Conservation (phyloP, 2,797 vertebrate genomes). For the Melanogrammus aeglefinus region DNA sequence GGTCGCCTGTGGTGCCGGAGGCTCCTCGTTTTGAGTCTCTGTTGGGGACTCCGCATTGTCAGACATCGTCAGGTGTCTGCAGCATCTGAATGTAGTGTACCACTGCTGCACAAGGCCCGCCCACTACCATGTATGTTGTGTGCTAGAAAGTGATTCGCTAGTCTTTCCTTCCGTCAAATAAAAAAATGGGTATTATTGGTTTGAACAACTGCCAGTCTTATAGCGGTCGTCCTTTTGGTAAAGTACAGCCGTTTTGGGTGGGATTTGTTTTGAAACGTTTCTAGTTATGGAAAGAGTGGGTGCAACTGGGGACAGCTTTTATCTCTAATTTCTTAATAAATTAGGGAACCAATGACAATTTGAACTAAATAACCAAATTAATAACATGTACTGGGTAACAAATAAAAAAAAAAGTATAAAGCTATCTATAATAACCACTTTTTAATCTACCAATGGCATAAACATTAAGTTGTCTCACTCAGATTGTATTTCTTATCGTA, state of each 20-base stretch:
- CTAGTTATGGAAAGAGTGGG: not conserved
- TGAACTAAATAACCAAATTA: not conserved
- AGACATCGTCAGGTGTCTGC: slow-evolving; percentile 66
- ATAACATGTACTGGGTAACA: not conserved
- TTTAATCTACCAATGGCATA: not conserved
- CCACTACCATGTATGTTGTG: not conserved
- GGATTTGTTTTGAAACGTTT: not conserved
- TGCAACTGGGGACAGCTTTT: not conserved
- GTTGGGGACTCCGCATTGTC: slow-evolving; percentile 74
- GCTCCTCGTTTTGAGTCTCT: slow-evolving; percentile 71
- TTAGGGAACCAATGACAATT: not conserved
- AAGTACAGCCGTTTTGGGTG: not conserved
- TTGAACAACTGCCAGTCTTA: slow-evolving; percentile 30
- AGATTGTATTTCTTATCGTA: not conserved
- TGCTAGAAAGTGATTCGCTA: not conserved
- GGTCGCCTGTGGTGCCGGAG: slow-evolving; percentile 47
- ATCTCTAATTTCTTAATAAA: not conserved
- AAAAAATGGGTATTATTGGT: slow-evolving; percentile 38
- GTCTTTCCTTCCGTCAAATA: not conserved
- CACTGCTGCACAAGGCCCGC: not conserved
- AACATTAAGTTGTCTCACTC: not conserved
- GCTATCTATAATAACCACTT: not conserved
- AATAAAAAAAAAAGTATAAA: not conserved
- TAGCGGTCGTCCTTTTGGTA: slow-evolving; percentile 41
- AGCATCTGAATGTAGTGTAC: not conserved